Base-by-base conservation (phyloP, 2,888 invertebrate genomes). In the Ommatoiulus sabulosus region DNA sequence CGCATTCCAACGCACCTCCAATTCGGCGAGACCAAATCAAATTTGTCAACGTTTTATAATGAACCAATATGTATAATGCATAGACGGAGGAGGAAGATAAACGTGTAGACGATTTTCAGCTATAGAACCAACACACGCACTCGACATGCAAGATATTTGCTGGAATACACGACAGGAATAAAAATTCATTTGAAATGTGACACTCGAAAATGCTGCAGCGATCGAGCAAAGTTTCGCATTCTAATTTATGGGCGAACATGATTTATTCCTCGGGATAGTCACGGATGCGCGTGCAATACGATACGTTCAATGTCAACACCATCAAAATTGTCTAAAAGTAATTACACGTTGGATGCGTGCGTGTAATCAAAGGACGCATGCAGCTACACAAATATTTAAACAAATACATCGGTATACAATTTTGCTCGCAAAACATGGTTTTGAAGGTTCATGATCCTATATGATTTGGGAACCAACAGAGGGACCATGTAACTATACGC, bases 1-100 rank as follows among this genome's bases (percentile, higher is more conserved):
- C 63, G n/a, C 63, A 63, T 63, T 63, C 63, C 63, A 63, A 20
- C 63, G n/a, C 52, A n/a, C 63, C 63, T 63, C n/a, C n/a, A 63
- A 20, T n/a, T 63, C 20, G 20, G 5, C 20, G 6, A n/a, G 24
- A 24, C 72, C 10, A 72, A 72, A 72, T 24, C 72, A 24, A 72
- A 72, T 24, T 72, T 72, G 72, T n/a, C 72, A 72, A n/a, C 24
- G 10, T 10, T 24, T 72, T 24, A 3, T 72, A 24, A 24, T 72
- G 10, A 10, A 72, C n/a, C 7, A n/a, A n/a, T n/a, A n/a, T n/a
- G n/a, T n/a, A n/a, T n/a, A n/a, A n/a, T n/a, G n/a, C n/a, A n/a
- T n/a, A n/a, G n/a, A n/a, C n/a, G n/a, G n/a, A n/a, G n/a, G n/a
- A n/a, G n/a, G n/a, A n/a, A n/a, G n/a, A n/a, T n/a, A n/a, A n/a